Base-by-base conservation (phyloP, 53 echinoderm and acorn worm genomes). In the Apostichopus leukothele region DNA sequence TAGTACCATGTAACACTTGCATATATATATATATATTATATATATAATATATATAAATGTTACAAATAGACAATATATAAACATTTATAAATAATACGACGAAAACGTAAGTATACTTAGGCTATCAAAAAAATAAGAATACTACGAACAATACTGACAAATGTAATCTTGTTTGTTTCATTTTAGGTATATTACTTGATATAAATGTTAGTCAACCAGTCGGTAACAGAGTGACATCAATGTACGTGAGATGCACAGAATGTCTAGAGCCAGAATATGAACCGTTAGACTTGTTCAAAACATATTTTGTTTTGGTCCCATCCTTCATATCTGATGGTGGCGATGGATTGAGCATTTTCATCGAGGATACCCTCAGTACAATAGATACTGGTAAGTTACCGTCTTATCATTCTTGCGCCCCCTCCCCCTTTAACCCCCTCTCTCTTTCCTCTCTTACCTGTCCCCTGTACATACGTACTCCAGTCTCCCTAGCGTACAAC, bases 191-290 rank as follows among this genome's bases (percentile, higher is more conserved):
- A 7, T 52, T 51, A 5, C 52, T 53, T 13, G 53, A 51, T 19
- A 52, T 39, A 5, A 53, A 78, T 19, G 19, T 78, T 50, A 78
- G 52, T 51, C 51, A 78, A 78, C 79, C 14, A 27, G 7, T 61
- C 3, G 91, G 92, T 7, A 77, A 79, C 4, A 92, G 96, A 7
- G 96, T 95, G 10, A 90, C 88, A 6, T 74, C 60, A 5, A 88
- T 86, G 9, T 88, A 91, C 19, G 92, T 90, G 1, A 84, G 92
- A 0, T 96, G 96, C 80, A 91, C 95, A 1, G 83, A 92, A 23
- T 96, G 96, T 73, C 26, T 88, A 7, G 93, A 95, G 12, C 96
- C 96, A 0, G 87, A 88, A 0, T 96, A 88, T 75, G 90, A 85
- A 21, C 92, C 93, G 0, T 22, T 96, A 11, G 90, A 95, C 20